Conservation (phyloP, 2,888 invertebrate genomes). For the Salticus scenicus region DNA sequence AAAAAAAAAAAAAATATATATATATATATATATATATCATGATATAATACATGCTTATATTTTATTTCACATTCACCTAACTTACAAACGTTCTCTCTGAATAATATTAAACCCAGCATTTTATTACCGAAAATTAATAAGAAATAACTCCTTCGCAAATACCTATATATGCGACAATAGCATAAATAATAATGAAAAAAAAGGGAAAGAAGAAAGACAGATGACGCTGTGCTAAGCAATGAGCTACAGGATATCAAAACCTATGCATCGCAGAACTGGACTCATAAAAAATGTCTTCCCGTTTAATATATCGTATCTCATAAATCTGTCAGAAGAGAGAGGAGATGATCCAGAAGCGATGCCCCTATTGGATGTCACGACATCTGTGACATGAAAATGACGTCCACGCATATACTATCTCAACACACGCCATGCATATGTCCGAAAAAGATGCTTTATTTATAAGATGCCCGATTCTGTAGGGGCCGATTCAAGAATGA, state of each 20-base stretch:
- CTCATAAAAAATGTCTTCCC: slow-evolving; percentile 12
- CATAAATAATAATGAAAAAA: no score
- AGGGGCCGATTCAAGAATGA: not conserved
- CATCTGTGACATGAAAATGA: slow-evolving; percentile 62
- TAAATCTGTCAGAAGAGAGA: slow-evolving; percentile 59
- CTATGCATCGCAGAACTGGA: not conserved
- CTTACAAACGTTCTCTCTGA: no score
- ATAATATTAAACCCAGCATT: not conserved
- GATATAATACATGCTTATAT: no score
- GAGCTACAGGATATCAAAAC: not conserved
- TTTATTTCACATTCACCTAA: no score
- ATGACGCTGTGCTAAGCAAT: not conserved
- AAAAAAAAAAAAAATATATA: no score
- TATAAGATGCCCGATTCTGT: slow-evolving; percentile 29
- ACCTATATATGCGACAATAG: not conserved
- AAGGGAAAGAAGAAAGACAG: not conserved
- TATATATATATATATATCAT: no score
- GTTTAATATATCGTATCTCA: slow-evolving; percentile 67
- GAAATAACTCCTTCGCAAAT: not conserved
- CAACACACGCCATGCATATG: slow-evolving; percentile 47
- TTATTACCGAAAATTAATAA: not conserved
- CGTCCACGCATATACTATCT: slow-evolving; percentile 34
- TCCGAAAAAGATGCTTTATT: slow-evolving; percentile 45
- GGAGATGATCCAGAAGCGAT: slow-evolving; percentile 65
- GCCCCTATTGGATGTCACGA: slow-evolving; percentile 58